phyloP scores from a whole-genome alignment of 1,140 invertebrate species.

The Trinorchestia longiramus region DNA sequence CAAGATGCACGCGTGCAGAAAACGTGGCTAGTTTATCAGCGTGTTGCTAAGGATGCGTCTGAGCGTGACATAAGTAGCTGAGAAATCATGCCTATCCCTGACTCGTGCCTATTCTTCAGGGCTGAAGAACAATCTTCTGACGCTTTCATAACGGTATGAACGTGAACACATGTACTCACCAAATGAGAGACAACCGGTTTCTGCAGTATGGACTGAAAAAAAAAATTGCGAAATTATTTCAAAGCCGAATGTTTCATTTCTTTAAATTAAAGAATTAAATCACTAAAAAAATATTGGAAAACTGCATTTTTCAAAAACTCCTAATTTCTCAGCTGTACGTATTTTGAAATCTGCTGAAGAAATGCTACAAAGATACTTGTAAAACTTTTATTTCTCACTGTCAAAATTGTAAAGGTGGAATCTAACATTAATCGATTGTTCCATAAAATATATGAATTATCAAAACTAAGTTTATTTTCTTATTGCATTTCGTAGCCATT shows the following conservation, averaged over 20 bases:
- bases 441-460: neutral
- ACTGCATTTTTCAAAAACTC: too few relatives aligned
- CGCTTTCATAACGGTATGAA: neutral
- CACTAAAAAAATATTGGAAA: neutral
- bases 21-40: neutral
- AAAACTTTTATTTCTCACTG: neutral
- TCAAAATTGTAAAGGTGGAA: neutral
- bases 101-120: neutral
- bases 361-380: neutral
- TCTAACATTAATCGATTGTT: too few relatives aligned
- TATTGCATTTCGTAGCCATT: neutral
- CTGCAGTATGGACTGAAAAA: neutral
- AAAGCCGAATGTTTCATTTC: neutral
- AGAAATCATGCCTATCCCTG: neutral
- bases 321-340: neutral
- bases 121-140: neutral
- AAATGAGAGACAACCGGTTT: neutral
- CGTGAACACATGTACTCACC: neutral
- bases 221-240: neutral
- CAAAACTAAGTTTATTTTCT: neutral
- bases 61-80: neutral
- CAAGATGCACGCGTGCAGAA: neutral
- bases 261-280: neutral
- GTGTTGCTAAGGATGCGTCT: neutral
- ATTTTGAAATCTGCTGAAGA: neutral